Base-by-base conservation (phyloP, 1,140 invertebrate genomes). In the Acromyrmex echinatior region DNA sequence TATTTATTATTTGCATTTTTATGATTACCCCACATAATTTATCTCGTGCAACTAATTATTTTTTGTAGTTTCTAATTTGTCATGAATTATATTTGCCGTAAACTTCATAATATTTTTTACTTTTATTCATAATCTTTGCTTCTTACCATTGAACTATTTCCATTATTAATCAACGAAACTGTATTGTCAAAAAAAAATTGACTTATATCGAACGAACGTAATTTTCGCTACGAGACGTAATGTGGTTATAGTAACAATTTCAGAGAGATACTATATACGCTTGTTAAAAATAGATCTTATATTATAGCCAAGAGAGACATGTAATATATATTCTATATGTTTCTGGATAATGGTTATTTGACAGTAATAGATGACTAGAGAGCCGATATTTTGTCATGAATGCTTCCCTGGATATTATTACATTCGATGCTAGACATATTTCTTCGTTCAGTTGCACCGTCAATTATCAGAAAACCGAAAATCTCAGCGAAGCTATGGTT, bases 241-340 rank as follows among this genome's bases (percentile, higher is more conserved):
- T 58, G 70, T 58, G 51, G 65, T 86, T 70, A 81, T 58, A 63
- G 76, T 78, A 39, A 81, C 58, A 35, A 87, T 88, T 45, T 74
- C 28, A 79, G 53, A 68, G 62, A 63, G 62, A 60, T 71, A 63
- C 58, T 82, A 35, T 39, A 63, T 87, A 87, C 51, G 70, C 70
- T 76, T 84, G 80, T 84, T 82, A 62, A 82, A 82, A 73, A 74
- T 93, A 93, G 91, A 93, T 93, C 92, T 93, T 89, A 88, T 66
- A 81, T 74, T 66, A 81, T 76, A 76, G 66, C 86, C 84, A 70
- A 80, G 87, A 77, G 60, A 80, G 87, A 73, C 78, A n/a, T 25
- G 68, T 21, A 28, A 63, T 63, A 60, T 49, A 60, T 39, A 28
- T 87, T 77, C 68, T 62, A n/a, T 81, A 60, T 89, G 74, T 39